Base-by-base conservation (phyloP, 2,888 invertebrate genomes). In the Ormia ochracea region DNA sequence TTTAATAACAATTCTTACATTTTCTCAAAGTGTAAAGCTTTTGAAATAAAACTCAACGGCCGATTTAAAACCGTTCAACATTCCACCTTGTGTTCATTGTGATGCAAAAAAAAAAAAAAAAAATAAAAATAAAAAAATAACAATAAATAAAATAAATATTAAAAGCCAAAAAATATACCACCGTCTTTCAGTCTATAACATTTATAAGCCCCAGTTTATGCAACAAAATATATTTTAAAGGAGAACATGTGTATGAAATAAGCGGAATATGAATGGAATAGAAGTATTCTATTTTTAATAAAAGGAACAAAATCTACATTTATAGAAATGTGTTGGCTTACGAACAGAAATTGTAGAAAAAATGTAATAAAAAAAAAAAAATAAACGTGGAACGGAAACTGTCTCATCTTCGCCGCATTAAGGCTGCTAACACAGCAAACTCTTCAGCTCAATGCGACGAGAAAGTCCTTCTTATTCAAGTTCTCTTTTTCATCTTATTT, bases 171-270 rank as follows among this genome's bases (percentile, higher is more conserved):
- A 33, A 68, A 78, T 23, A 74, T n/a, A 58, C 65, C 52, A 74
- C 56, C 52, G 59, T 66, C 59, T 45, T 9, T 65, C 14, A 36
- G 45, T 56, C 54, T 61, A 56, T 70, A 61, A 45, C 56, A 45
- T 70, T 75, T 65, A 59, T 52, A 54, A 78, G 65, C 79, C 70
- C 52, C 21, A 70, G 70, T 70, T 69, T 61, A 68, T 70, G 78
- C 74, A 73, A 78, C 75, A 36, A 70, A 75, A 70, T 52, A 59
- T 65, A 58, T 69, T 43, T 63, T 23, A 23, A 50, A 36, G 12
- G 28, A 54, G 36, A 66, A 45, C 36, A 52, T 68, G 43, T 23
- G 68, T 33, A 38, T 59, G 38, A 45, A 72, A 36, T 63, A 56
- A 63, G 36, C 63, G 36, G 14, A 56, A 73, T 56, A 50, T 70